Evolutionary conservation across 2,797 vertebrate species (phyloP), one percentile per base, ranked within the genome.

Genomic region (Gymnocypris eckloni): DNA sequence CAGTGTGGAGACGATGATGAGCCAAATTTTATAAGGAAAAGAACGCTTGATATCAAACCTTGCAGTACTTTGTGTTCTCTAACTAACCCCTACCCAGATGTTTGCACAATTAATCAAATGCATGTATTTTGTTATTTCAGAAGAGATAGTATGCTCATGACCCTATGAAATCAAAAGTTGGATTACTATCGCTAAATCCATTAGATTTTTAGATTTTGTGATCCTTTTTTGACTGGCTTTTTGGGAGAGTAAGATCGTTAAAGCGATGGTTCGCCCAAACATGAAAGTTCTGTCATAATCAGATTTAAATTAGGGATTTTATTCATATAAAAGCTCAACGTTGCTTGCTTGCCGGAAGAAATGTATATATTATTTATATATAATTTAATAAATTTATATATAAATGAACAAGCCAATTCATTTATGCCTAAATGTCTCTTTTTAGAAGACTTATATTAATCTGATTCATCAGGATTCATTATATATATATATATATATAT

Each of bases 101-200:
- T 84, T 69, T 28, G 10, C 28, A 41, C 25, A 52, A 67, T 64
- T 67, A 70, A 70, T 79, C 83, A 71, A 61, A 85, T 59, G 25
- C 37, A 18, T 59, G 66, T 61, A 79, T 79, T 79, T 85, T 79
- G 83, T 79, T 79, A 85, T 79, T 79, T 52, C 56, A 39, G 9
- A 25, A 54, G 41, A 67, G 54, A 20, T 22, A 2, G 20, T 25
- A 70, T 6, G 8, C 39, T 8, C 10, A 39, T 13, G 41, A 75
- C 6, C 16, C 56, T 16, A 52, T 50, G 41, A 48, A 84, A 56
- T 43, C 61, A 6, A 15, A 77, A 43, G 9, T 15, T 1, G 1
- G 18, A 39, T 20, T 33, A 33, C 33, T 52, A 52, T 72, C 25
- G 6, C 12, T 45, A 45, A 72, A 72, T 12, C n/a, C 28, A 20